Conservation (phyloP, 2,888 invertebrate genomes). For the Eudemis profundana region DNA sequence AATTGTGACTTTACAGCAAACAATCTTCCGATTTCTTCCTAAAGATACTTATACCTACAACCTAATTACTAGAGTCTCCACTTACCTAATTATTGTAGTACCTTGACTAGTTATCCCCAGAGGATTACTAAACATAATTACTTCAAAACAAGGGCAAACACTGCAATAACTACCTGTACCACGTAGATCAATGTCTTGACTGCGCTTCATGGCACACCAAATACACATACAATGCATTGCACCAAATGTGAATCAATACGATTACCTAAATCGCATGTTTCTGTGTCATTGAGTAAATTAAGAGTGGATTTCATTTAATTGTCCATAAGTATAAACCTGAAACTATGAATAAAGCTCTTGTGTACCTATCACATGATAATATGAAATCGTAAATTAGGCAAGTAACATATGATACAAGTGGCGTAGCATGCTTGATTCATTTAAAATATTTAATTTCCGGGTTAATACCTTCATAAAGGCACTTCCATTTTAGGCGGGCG, state of each 20-base stretch:
- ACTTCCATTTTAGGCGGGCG: constrained; percentile 19
- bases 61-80: constrained; percentile 13
- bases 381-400: background rate
- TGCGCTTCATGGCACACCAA: constrained; percentile 33
- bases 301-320: background rate
- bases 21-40: constrained; percentile 19
- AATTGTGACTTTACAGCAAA: constrained; percentile 46
- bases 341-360: no score
- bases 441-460: constrained; percentile 16
- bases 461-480: constrained; percentile 5
- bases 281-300: constrained; percentile 1
- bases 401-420: background rate
- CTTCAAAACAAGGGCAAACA: constrained; percentile 28
- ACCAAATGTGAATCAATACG: constrained; percentile 19
- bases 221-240: constrained; percentile 24
- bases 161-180: constrained; percentile 18
- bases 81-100: constrained; percentile 11
- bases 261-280: constrained; percentile 15
- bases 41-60: constrained; percentile 24
- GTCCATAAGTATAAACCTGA: background rate
- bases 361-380: no score
- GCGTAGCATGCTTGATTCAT: background rate
- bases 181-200: constrained; percentile 33
- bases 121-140: constrained; percentile 36
- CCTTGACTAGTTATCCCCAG: constrained; percentile 31